Base-by-base conservation (phyloP, 2,888 invertebrate genomes). In the Artemia sinica region DNA sequence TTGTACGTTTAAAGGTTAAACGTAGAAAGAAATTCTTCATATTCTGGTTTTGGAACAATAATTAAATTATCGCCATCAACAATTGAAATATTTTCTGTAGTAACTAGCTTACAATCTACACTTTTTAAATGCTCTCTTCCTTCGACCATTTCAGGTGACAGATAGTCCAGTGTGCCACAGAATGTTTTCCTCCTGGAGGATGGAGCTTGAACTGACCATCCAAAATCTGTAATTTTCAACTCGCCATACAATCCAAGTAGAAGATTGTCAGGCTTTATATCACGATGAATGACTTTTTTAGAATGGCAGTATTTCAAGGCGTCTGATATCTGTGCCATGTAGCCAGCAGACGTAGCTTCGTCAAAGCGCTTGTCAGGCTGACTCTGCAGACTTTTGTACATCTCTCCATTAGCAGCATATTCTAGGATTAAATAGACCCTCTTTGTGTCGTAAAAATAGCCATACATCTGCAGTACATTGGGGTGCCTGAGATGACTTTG, bases 131-230 rank as follows among this genome's bases (percentile, higher is more conserved):
- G 94, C 0, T 86, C 84, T 74, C 86, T 84, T 0, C 90, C 89
- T 74, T 85, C 83, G 7, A 95, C 84, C 96, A 98, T 98, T 81
- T 98, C 98, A 0, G 96, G 96, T 11, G 95, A 89, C 67, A 97
- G 81, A 78, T 97, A 97, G 79, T 96, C 96, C 71, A 95, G 79
- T 0, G 96, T 96, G 8, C 96, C 95, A 77, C 96, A 96, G 69
- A 96, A 77, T 8, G 96, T 96, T 75, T 86, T 87, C 66, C 96
- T 83, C 81, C 79, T 79, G 2, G 92, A 91, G 18, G 90, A 88
- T 0, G 94, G 94, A 0, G 95, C 90, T 78, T 96, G 95, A 0
- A 96, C 95, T 0, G 95, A 94, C 96, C 96, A 97, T 12, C 96
- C 96, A 80, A 96, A 97, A 78, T 96, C 96, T 8, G 94, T 95